Evolutionary conservation across 2,113 vertebrate genomes (phyloP), one percentile per base, ranked within the genome.

Genomic region (Rhombomys opimus): DNA sequence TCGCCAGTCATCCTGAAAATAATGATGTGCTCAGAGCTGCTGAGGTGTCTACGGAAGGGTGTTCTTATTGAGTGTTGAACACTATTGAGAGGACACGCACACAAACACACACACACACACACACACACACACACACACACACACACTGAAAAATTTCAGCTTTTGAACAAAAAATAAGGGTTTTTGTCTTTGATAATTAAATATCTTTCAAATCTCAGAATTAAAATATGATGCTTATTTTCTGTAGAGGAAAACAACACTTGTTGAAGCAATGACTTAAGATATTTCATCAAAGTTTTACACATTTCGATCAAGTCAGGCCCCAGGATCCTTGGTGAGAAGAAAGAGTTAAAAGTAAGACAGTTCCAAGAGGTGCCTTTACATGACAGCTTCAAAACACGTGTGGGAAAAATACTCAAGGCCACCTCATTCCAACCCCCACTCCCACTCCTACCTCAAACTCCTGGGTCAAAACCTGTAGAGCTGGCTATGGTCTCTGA

Each of bases 1-100:
- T 96, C 91, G 96, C 77, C 93, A 96, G 95, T 84, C 97, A 97
- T 95, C 93, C 96, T 95, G 89, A 97, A 97, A 97, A 96, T 97
- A 97, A 97, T 96, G 96, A 97, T 97, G 95, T 96, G 10, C 86
- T 10, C 93, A 95, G 90, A 88, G 67, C 50, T 88, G 86, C 90
- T 88, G 92, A 46, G 3, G 46, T 77, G 73, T 94, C 76, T 13
- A 96, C 76, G 93, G 73, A 73, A 57, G 75, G 95, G 77, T 92
- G 95, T 96, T 82, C 73, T 95, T 95, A 88, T 6, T 90, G 86
- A 95, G 61, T 70, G 23, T 12, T 95, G 91, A 81, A 75, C 50
- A 89, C 67, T 86, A 92, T 22, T 65, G 81, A 95, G 89, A 95
- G 82, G 91, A 90, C 57, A 90, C 73, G 95, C 94, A 87, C 63